These are phyloP conservation scores for Plemyria rubiginata DNA, from an alignment of 2,888 invertebrate genomes.

Conservation along the genomic window DNA sequence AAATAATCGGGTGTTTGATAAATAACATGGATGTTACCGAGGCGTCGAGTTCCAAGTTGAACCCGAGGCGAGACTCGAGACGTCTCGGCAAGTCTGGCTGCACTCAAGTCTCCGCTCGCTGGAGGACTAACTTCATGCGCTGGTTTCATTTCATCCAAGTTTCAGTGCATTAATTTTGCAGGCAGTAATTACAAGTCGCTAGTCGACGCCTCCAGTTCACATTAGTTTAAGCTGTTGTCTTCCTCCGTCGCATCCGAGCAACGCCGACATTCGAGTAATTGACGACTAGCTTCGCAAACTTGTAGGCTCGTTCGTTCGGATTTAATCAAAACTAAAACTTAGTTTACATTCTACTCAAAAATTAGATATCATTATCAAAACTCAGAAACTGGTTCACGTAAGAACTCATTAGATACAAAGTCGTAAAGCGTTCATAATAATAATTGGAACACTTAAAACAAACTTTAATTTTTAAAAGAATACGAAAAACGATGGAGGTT, in stretches of 20 bases:
- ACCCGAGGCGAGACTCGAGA: constrained; percentile 48
- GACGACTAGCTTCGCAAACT: constrained; percentile 68
- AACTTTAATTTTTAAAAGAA: neutral
- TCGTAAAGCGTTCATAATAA: constrained; percentile 22
- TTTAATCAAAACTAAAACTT: constrained; percentile 66
- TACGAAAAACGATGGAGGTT: neutral
- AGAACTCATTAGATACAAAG: constrained; percentile 14
- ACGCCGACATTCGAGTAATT: constrained; percentile 66
- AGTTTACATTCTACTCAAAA: constrained; percentile 28
- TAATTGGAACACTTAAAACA: constrained; percentile 20
- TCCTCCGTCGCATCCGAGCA: constrained; percentile 61
- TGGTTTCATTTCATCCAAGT: constrained; percentile 81
- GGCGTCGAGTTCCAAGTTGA: constrained; percentile 60
- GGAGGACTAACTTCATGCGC: constrained; percentile 68
- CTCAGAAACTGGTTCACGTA: constrained; percentile 28
- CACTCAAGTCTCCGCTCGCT: constrained; percentile 45
- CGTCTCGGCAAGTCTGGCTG: constrained; percentile 46
- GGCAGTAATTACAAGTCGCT: constrained; percentile 81
- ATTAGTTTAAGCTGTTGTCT: constrained; percentile 78
- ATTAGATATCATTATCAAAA: constrained; percentile 21
- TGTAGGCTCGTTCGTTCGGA: constrained; percentile 70
- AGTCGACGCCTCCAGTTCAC: constrained; percentile 75
- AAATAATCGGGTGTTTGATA: constrained; percentile 51
- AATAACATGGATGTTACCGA: constrained; percentile 52
- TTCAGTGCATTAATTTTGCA: constrained; percentile 83